Evolutionary conservation across 2,113 vertebrate genomes (phyloP).

Genomic region (Prunella himalayana): DNA sequence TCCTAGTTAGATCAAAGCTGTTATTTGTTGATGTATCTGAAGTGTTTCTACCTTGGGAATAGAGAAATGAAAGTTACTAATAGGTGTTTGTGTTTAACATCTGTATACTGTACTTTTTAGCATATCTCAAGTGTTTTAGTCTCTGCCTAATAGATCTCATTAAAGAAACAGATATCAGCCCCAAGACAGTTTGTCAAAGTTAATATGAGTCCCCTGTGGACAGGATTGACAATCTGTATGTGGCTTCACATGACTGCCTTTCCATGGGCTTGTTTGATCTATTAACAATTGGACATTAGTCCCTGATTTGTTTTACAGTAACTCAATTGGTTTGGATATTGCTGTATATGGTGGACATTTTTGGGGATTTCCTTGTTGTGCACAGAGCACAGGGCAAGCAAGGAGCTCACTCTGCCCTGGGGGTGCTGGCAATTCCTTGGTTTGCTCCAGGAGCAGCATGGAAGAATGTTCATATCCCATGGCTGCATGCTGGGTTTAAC

Average conservation of each 20-base stretch:
- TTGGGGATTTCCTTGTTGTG: conserved; percentile 52
- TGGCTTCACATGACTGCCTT: conserved; percentile 58
- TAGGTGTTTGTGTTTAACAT: conserved; percentile 74
- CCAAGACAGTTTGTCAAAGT: conserved; percentile 79
- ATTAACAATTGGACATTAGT: conserved; percentile 71
- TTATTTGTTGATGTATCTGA: conserved; percentile 23
- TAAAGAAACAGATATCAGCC: conserved; percentile 78
- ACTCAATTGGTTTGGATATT: conserved; percentile 58
- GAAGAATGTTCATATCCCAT: not conserved
- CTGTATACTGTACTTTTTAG: conserved; percentile 74
- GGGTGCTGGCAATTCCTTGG: conserved; percentile 58
- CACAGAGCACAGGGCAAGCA: conserved; percentile 38
- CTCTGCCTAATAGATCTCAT: conserved; percentile 78
- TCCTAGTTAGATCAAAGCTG: conserved; percentile 25
- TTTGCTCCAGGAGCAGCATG: conserved; percentile 50
- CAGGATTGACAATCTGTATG: conserved; percentile 71
- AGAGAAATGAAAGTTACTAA: conserved; percentile 69
- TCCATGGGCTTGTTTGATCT: conserved; percentile 70
- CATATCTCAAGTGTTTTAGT: conserved; percentile 73
- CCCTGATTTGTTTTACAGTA: conserved; percentile 73
- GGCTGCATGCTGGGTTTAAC: conserved; percentile 54
- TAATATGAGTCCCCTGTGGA: conserved; percentile 72
- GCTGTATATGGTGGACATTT: conserved; percentile 38
- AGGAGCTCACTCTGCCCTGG: conserved; percentile 15
- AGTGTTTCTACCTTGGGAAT: conserved; percentile 11